These are phyloP conservation scores for Hemicrepidius hirtus DNA, from an alignment of 2,888 invertebrate genomes.

Conservation along the genomic window DNA sequence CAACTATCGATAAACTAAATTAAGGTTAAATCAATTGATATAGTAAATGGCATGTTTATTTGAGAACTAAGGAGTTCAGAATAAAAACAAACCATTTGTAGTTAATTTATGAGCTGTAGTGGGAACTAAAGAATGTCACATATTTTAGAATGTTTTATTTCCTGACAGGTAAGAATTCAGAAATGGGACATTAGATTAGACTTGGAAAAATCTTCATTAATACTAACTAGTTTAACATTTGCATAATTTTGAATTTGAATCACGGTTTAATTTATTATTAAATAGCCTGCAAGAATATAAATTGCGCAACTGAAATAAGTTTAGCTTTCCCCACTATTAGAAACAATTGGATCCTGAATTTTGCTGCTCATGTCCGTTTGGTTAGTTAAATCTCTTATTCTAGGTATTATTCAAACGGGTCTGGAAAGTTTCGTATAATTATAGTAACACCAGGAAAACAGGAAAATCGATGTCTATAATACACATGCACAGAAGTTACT, in stretches of 20 bases:
- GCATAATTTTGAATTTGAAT: no score
- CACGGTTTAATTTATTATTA: no score
- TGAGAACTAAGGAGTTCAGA: slow-evolving; percentile 2
- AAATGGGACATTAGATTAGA: slow-evolving; percentile 16
- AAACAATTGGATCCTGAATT: no score
- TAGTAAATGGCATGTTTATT: slow-evolving; percentile 17
- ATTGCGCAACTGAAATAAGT: no score
- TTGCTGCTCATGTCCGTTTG: background rate
- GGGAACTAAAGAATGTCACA: slow-evolving; percentile 1
- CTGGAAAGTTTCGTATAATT: slow-evolving; percentile 27
- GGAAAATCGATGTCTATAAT: slow-evolving; percentile 24
- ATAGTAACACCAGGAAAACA: slow-evolving; percentile 23
- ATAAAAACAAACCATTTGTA: slow-evolving; percentile 14
- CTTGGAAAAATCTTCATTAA: background rate
- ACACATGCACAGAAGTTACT: slow-evolving; percentile 4
- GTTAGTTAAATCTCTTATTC: background rate
- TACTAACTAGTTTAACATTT: background rate
- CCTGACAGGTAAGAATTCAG: slow-evolving; percentile 9
- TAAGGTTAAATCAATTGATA: slow-evolving; percentile 6
- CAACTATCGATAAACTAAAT: slow-evolving; percentile 20
- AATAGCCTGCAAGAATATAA: no score
- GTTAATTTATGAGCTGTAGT: slow-evolving; percentile 20
- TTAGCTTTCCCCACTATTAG: no score
- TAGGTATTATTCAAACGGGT: slow-evolving; percentile 19
- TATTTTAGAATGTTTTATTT: slow-evolving; percentile 10